Base-by-base conservation (phyloP, 2,113 vertebrate species). In the Pelecanus crispus region DNA sequence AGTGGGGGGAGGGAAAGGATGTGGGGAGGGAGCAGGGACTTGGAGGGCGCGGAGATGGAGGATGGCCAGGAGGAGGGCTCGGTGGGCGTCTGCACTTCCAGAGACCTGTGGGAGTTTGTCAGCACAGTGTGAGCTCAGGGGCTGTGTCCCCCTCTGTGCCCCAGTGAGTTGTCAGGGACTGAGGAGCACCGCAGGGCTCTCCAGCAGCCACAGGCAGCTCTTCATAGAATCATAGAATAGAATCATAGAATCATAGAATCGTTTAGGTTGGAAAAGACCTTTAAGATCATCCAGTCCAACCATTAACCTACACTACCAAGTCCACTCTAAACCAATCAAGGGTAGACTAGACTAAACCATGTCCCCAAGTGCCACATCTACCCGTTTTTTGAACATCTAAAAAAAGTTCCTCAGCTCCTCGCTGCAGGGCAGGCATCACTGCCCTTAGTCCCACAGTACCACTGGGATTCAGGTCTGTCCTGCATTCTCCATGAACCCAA, bases 31-130 rank as follows among this genome's bases (percentile, higher is more conserved):
- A 81, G 28, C n/a, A 65, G 68, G 13, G 21, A 17, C 7, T 72
- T 67, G 32, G 36, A 90, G n/a, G n/a, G 4, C 0, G 0, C 4
- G 1, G 61, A 86, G 24, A 20, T 71, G 18, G 20, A 62, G 38
- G 28, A 67, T 0, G 1, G 26, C 34, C 52, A 83, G 31, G 31
- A 86, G 34, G 17, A 31, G 56, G 71, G 13, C 28, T 75, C 9
- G 5, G 15, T 1, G 8, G 5, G 2, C 15, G 4, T 62, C 22
- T 44, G 44, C 28, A 44, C 6, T 49, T 83, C 47, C 72, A 83
- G 67, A 89, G 45, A 24, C 56, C 26, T 3, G 1, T 4, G 2
- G 11, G 36, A 56, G 17, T 66, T 56, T 42, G 15, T 61, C 45
- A 70, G 49, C 22, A 58, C 19, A 42, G 31, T 1, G 1, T 49